These are phyloP conservation scores for Drosophila orena DNA, from an alignment of 1,140 invertebrate species.

Conservation along the genomic window DNA sequence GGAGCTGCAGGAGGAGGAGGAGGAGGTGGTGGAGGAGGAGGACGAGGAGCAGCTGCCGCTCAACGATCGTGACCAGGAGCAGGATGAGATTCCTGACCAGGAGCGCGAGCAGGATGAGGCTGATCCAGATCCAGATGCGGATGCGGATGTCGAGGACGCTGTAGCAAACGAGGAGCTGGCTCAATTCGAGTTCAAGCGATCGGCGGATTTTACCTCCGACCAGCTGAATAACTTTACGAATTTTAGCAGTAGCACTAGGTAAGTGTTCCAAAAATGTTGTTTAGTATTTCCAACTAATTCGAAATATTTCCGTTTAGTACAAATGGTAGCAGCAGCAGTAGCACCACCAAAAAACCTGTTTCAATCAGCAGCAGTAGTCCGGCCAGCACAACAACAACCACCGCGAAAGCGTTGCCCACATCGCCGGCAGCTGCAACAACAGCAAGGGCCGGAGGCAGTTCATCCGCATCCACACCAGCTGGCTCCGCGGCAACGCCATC, in stretches of 20 bases:
- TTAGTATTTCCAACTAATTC: too few species aligned
- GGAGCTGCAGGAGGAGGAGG: constrained; percentile 1
- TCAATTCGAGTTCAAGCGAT: constrained; percentile 70
- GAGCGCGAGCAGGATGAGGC: constrained; percentile 7
- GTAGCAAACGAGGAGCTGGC: constrained; percentile 25
- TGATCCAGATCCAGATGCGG: not conserved
- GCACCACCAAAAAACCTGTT: constrained; percentile 27
- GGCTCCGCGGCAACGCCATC: constrained; percentile 55
- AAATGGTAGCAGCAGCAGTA: constrained; percentile 51
- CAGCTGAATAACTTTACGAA: constrained; percentile 74
- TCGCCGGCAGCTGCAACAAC: constrained; percentile 4
- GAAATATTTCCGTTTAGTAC: constrained; percentile 37
- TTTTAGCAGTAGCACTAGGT: constrained; percentile 65
- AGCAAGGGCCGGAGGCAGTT: not conserved
- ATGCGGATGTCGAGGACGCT: constrained; percentile 15
- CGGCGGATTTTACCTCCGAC: constrained; percentile 59
- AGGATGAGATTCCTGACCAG: constrained; percentile 7
- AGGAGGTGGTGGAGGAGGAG: constrained; percentile 3
- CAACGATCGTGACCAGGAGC: constrained; percentile 2
- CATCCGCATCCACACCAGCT: constrained; percentile 19
- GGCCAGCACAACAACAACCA: constrained; percentile 4
- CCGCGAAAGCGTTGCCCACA: not conserved
- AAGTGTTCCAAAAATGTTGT: too few species aligned
- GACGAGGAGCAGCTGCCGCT: constrained; percentile 2
- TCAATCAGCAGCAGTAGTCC: constrained; percentile 29